Evolutionary conservation across 2,888 invertebrate species (phyloP), one percentile per base, ranked within the genome.

Genomic region (Tethea ocularis): DNA sequence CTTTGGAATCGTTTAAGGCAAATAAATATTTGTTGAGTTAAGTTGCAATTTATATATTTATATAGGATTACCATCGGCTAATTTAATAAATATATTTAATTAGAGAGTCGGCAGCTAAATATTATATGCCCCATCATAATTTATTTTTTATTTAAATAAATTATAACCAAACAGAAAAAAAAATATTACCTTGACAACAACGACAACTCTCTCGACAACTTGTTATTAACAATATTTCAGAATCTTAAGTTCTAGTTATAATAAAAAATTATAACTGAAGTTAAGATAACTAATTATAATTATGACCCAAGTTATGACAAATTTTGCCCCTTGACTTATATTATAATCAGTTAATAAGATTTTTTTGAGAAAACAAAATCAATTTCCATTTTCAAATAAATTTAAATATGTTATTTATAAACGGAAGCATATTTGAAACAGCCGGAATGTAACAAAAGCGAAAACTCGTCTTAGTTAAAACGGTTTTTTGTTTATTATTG

Each of bases 1-100:
- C 20, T 46, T 17, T 46, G 17, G 41, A 46, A 46, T 8, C 41
- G 17, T 46, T 46, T 46, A 46, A 46, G 41, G 20, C 41, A 46
- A 46, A 46, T 46, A 46, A 46, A 46, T 46, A 46, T 46, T 46
- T 46, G 46, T 46, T 20, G 20, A 20, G 46, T 46, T 20, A 10
- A 46, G 41, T n/a, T n/a, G n/a, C n/a, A n/a, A 20, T 46, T 46
- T 8, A 46, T 10, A 20, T 46, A 46, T 46, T 20, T 46, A 20
- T 46, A 20, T 46, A 46, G 10, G 46, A 10, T 46, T 7, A 10
- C 8, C 46, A 46, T 8, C n/a, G 17, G 41, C 17, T 8, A 46
- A 10, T 17, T 46, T 38, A 38, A n/a, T 38, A n/a, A n/a, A 38
- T 0, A n/a, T 3, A 15, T 38, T n/a, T n/a, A n/a, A 38, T 38